Percentiles rank a stretch among this genome's conserved stretches.
Conservation (phyloP, 2,797 vertebrate genomes). For the Hippoglossus hippoglossus region DNA sequence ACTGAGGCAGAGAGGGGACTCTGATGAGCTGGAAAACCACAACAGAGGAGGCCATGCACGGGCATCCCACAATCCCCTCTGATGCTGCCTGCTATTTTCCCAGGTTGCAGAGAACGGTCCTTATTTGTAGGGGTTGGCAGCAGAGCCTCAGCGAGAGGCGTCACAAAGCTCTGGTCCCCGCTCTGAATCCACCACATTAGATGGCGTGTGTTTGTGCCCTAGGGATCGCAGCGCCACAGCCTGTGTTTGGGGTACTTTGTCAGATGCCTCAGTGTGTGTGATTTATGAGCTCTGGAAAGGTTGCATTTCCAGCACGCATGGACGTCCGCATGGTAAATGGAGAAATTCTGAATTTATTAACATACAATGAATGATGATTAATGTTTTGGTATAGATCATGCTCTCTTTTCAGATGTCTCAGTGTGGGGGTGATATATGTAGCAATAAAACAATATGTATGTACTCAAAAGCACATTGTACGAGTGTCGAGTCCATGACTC, state of each 20-base stretch:
- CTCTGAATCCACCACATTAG: conserved; percentile 86
- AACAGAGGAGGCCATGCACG: conserved; percentile 59
- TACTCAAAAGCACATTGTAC: conserved; percentile 81
- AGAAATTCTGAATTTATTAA: conserved; percentile 92
- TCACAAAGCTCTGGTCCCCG: conserved; percentile 73
- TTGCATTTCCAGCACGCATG: conserved; percentile 87
- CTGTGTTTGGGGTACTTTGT: conserved; percentile 88
- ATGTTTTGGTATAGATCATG: conserved; percentile 88
- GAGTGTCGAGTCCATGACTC: conserved; percentile 72
- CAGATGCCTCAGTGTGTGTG: conserved; percentile 86
- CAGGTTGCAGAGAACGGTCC: conserved; percentile 59
- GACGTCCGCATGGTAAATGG: conserved; percentile 90
- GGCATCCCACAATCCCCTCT: conserved; percentile 76
- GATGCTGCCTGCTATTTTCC: conserved; percentile 76
- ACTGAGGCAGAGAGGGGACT: conserved; percentile 52
- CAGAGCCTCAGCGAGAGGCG: conserved; percentile 60
- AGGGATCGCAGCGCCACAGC: conserved; percentile 83
- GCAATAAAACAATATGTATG: conserved; percentile 87
- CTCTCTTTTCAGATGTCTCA: conserved; percentile 87
- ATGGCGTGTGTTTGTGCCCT: conserved; percentile 86
- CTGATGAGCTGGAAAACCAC: conserved; percentile 43
- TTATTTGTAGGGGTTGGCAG: conserved; percentile 69
- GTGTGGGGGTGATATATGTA: conserved; percentile 85
- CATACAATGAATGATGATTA: conserved; percentile 93
- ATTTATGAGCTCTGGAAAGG: conserved; percentile 90